These are phyloP conservation scores for Glyphotaelius pellucidus DNA, from an alignment of 2,888 invertebrate genomes.

Conservation along the genomic window DNA sequence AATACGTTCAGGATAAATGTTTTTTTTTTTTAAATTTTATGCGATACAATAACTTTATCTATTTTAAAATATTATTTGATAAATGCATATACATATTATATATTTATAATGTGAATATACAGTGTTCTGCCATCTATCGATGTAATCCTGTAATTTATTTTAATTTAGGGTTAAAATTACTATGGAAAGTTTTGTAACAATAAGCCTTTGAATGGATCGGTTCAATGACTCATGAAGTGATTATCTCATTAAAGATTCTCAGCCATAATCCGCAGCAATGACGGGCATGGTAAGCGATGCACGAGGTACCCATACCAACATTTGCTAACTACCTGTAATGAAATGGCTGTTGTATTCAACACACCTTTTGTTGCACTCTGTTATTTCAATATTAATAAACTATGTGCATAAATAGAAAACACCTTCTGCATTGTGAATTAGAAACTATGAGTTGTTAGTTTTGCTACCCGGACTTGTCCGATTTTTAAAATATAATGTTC, in stretches of 20 bases:
- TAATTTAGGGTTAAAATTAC: background rate
- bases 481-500: too few relatives aligned
- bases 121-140: too few relatives aligned
- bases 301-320: background rate
- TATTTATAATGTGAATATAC: too few relatives aligned
- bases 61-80: too few relatives aligned
- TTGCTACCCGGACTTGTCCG: background rate
- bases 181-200: background rate
- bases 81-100: too few relatives aligned
- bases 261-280: background rate
- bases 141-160: too few relatives aligned
- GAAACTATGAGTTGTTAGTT: background rate
- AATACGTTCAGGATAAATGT: too few relatives aligned
- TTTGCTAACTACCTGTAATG: background rate
- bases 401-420: background rate
- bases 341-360: background rate
- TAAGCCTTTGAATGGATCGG: background rate
- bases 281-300: background rate
- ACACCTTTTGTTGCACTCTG: constrained; percentile 3
- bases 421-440: background rate
- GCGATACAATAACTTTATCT: too few relatives aligned
- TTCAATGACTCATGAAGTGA: background rate
- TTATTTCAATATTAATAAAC: background rate
- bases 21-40: too few relatives aligned
- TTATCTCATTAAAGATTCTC: background rate